Base-by-base conservation (phyloP, 2,797 vertebrate species). In the Melanotaenia boesemani region DNA sequence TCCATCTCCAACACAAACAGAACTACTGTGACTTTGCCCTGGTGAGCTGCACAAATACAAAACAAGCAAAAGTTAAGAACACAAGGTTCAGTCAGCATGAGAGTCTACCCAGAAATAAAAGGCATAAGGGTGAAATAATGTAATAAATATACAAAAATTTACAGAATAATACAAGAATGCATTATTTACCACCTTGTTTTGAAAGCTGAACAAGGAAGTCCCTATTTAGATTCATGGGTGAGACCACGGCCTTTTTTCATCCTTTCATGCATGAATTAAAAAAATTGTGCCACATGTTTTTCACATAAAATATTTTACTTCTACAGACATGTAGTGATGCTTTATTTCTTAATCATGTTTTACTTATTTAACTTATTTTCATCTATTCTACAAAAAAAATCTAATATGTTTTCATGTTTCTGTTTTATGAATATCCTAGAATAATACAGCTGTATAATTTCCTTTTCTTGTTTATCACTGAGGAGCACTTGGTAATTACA, bases 1-100 rank as follows among this genome's bases (percentile, higher is more conserved):
- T 99, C 98, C 96, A 98, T 97, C 93, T 99, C 98, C 95, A 99
- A 90, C 57, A 99, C 96, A 76, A 99, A 99, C 61, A 98, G 93
- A 74, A 98, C 94, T 95, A 98, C 97, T 0, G 96, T 96, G 76
- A 99, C 97, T 62, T 95, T 92, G 88, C 95, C 96, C 86, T 98
- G 97, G 86, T 99, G 98, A 22, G 97, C 98, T 99, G 91, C 66
- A 92, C 88, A 80, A 7, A 80, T 55, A 83, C n/a, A 72, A 50
- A n/a, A 81, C 4, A 71, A 3, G 3, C 28, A 71, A 4, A 76
- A 5, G 52, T 6, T 52, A 13, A 55, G 30, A 13, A 46, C 34
- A 11, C 18, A 2, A 65, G 6, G 36, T 52, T 2, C 3, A 59
- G 5, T 59, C 36, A 55, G 28, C 0, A 2, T 30, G 32, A 0